phyloP scores from a whole-genome alignment of 2,888 invertebrate genomes.

The Sarcophaga rosellei region DNA sequence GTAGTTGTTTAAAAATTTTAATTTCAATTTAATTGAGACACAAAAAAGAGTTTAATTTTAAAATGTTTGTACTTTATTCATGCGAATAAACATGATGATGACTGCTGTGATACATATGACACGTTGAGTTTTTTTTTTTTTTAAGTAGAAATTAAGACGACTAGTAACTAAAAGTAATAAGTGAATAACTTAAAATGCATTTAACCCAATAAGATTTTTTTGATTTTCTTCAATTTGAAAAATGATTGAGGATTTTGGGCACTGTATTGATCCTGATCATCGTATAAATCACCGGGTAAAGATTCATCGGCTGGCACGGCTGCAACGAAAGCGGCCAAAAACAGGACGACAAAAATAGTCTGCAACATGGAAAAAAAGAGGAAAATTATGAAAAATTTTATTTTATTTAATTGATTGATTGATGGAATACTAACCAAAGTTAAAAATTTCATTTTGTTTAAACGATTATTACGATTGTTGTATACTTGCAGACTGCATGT shows the following conservation, averaged over 20 bases:
- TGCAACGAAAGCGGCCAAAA: slow-evolving; percentile 75
- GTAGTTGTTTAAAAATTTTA: too few species aligned
- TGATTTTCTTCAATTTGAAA: slow-evolving; percentile 80
- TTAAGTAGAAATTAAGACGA: slow-evolving; percentile 5
- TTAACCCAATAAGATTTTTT: slow-evolving; percentile 79
- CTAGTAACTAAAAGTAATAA: slow-evolving; percentile 17
- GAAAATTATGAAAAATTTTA: not conserved
- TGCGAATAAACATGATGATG: slow-evolving; percentile 31
- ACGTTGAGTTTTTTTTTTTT: not conserved
- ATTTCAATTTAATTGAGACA: too few species aligned
- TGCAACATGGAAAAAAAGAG: slow-evolving; percentile 63
- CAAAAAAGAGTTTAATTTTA: too few species aligned
- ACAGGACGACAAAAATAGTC: slow-evolving; percentile 76
- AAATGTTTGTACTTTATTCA: slow-evolving; percentile 31
- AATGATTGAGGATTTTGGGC: slow-evolving; percentile 78
- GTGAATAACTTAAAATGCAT: not conserved
- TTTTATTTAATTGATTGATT: too few species aligned
- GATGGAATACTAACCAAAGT: slow-evolving; percentile 71
- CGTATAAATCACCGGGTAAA: slow-evolving; percentile 75
- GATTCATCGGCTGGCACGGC: slow-evolving; percentile 79
- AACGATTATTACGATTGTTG: slow-evolving; percentile 50
- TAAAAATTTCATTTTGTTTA: slow-evolving; percentile 75
- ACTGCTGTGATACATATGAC: not conserved
- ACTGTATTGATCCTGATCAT: slow-evolving; percentile 75
- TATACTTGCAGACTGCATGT: slow-evolving; percentile 72